Conservation (phyloP, 2,113 vertebrate species). For the Sinocyclocheilus rhinocerous region DNA sequence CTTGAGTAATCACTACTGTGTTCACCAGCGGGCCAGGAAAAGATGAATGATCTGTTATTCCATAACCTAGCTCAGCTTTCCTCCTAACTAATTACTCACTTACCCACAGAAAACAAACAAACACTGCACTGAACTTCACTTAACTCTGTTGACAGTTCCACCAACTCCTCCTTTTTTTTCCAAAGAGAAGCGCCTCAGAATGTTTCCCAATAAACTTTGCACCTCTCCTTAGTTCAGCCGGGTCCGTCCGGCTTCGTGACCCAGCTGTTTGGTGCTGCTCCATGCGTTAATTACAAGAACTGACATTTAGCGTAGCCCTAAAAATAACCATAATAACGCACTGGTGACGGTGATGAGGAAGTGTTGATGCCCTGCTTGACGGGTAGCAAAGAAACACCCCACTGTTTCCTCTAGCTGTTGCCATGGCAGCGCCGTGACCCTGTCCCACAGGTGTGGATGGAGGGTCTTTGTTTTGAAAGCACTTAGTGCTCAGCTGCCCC, state of each 20-base stretch:
- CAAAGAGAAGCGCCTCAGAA: constrained; percentile 6
- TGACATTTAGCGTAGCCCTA: constrained; percentile 52
- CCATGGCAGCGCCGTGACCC: constrained; percentile 16
- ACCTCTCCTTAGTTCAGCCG: constrained; percentile 35
- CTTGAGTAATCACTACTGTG: constrained; percentile 48
- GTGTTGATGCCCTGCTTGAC: constrained; percentile 50
- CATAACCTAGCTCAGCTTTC: constrained; percentile 39
- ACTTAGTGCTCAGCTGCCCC: constrained; percentile 50
- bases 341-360: constrained; percentile 46
- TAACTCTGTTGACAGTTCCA: not conserved
- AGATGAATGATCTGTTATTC: constrained; percentile 55
- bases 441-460: constrained; percentile 59
- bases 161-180: not conserved
- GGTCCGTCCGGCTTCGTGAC: not conserved
- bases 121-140: constrained; percentile 7
- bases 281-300: constrained; percentile 45
- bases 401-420: constrained; percentile 34
- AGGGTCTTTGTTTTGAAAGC: constrained; percentile 64
- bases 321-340: constrained; percentile 45
- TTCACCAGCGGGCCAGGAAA: constrained; percentile 52
- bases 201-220: constrained; percentile 47
- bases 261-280: not conserved
- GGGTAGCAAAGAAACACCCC: constrained; percentile 35
- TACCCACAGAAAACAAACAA: constrained; percentile 52
- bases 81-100: constrained; percentile 48